phyloP scores from a whole-genome alignment of 2,797 vertebrate genomes.

The Sebastiscus tertius region DNA sequence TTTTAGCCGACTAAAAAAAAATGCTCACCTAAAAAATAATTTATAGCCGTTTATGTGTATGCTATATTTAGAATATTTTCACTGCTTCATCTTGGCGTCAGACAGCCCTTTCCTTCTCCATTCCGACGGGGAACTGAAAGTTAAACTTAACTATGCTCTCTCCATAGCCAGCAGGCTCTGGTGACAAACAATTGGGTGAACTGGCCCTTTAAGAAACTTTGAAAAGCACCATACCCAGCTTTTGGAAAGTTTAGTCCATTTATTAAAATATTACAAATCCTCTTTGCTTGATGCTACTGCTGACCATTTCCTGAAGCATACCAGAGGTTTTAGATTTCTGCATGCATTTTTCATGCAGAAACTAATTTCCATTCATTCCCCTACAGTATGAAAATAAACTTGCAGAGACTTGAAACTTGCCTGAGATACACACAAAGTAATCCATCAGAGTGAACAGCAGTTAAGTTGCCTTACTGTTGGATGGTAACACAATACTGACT shows the following conservation, averaged over 20 bases:
- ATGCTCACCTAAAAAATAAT: no score
- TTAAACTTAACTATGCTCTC: no score
- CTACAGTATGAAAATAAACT: background rate
- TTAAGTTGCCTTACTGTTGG: background rate
- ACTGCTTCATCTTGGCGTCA: no score
- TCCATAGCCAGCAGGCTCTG: no score
- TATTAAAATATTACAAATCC: background rate
- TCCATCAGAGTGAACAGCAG: constrained; percentile 23
- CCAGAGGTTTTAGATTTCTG: background rate
- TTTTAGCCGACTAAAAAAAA: no score
- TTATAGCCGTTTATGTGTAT: no score
- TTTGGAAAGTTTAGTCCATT: background rate
- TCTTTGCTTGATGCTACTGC: background rate
- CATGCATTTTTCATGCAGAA: constrained; percentile 30
- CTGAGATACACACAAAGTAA: background rate
- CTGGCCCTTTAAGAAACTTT: background rate
- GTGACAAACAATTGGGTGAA: background rate
- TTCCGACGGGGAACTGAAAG: no score
- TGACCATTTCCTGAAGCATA: background rate
- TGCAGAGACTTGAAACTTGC: background rate
- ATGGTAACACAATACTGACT: background rate
- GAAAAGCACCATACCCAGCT: background rate
- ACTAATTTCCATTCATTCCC: constrained; percentile 11
- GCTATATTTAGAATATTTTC: no score
- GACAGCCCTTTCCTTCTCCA: no score